Conservation (phyloP, 1,140 invertebrate species). For the Aplysia californica region DNA sequence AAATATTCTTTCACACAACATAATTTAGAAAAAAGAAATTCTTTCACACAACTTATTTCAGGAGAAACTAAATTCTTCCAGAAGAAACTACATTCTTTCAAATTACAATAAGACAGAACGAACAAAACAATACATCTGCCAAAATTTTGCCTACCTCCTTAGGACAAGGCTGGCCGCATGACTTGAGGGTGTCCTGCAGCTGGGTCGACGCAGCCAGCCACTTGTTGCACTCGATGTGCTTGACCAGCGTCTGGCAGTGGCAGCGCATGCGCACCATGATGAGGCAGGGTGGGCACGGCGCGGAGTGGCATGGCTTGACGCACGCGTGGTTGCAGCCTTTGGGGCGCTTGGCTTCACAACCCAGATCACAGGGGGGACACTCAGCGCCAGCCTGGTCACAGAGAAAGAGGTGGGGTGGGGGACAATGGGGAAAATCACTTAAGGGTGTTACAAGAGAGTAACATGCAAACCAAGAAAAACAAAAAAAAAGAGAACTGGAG, state of each 20-base stretch:
- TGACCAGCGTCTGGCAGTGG: constrained; percentile 81
- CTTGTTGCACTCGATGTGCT: constrained; percentile 80
- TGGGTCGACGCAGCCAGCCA: constrained; percentile 71
- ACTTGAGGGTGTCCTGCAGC: constrained; percentile 72
- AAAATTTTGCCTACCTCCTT: constrained; percentile 75
- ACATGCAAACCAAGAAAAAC: no score
- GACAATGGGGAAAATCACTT: no score
- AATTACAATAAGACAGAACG: no score
- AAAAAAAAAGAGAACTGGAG: no score
- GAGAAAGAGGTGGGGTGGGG: neutral
- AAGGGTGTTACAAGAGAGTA: no score
- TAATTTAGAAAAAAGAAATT: no score
- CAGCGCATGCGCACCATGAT: constrained; percentile 80
- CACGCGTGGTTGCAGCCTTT: constrained; percentile 85
- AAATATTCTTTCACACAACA: no score
- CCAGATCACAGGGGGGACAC: constrained; percentile 80
- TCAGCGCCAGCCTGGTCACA: constrained; percentile 65
- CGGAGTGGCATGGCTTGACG: constrained; percentile 79
- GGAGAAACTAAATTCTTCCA: no score
- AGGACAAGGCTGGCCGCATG: constrained; percentile 87
- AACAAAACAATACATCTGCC: no score
- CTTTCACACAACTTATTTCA: no score
- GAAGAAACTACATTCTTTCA: no score
- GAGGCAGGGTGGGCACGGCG: constrained; percentile 73
- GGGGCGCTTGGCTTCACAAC: constrained; percentile 78